Evolutionary conservation across 2,113 vertebrate species (phyloP).

Genomic region (Dromas ardeola): DNA sequence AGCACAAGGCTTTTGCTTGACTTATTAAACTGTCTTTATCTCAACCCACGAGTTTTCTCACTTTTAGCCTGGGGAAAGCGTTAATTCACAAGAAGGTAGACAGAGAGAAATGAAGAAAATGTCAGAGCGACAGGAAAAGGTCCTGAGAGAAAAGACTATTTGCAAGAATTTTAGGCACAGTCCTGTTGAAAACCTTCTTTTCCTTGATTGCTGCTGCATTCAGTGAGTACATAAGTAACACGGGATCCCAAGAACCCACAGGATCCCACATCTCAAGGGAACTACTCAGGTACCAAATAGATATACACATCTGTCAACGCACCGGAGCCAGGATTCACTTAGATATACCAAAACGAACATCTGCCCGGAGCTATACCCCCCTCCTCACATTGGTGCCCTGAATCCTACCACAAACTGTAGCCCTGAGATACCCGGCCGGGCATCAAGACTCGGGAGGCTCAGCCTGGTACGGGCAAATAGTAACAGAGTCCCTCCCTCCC

Average conservation of each 20-base stretch:
- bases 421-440: too few species aligned
- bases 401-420: neutral
- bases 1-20: accelerated
- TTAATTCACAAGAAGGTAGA: too few species aligned
- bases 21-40: neutral
- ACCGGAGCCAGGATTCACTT: neutral
- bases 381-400: neutral
- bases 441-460: too few species aligned
- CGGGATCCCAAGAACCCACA: accelerated
- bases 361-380: neutral
- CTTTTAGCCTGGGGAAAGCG: neutral
- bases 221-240: accelerated
- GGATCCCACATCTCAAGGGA: neutral
- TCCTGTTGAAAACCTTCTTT: neutral
- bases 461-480: accelerated
- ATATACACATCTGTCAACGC: accelerated
- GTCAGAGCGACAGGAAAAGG: neutral
- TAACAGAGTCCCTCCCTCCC: too few species aligned
- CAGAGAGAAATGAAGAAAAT: neutral
- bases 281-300: neutral
- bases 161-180: accelerated
- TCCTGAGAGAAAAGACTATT: neutral
- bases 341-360: neutral
- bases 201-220: accelerated
- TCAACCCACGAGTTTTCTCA: accelerated